A percentile compares a stretch with the other conserved stretches of the same genome.
Evolutionary conservation across 1,140 invertebrate genomes (phyloP).

Genomic region (Metopolophium dirhodum): DNA sequence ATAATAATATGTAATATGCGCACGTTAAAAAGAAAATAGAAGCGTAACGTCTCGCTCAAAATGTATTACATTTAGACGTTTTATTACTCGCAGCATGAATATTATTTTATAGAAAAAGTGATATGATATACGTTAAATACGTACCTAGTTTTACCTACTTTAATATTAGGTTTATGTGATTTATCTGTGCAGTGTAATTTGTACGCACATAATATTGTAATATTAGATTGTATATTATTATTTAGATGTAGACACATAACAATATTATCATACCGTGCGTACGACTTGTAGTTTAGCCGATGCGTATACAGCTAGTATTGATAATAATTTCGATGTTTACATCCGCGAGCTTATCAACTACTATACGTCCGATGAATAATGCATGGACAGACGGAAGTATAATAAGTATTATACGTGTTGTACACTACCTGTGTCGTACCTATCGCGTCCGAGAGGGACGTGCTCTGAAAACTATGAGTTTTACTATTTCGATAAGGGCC

Average conservation of each 20-base stretch:
- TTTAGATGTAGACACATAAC: background rate
- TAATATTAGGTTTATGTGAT: background rate
- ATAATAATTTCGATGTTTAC: conserved; percentile 42
- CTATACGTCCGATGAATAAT: conserved; percentile 39
- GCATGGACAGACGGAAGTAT: conserved; percentile 37
- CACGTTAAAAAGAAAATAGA: background rate
- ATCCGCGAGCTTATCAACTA: conserved; percentile 32
- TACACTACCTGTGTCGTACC: background rate
- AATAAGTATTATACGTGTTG: conserved; percentile 23
- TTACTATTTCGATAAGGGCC: background rate
- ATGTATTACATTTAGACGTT: background rate
- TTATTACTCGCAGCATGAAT: background rate
- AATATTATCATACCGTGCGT: background rate
- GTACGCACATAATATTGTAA: background rate
- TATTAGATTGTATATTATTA: background rate
- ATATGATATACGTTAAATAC: background rate
- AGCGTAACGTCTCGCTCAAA: background rate
- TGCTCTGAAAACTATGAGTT: conserved; percentile 33
- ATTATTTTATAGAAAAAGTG: background rate
- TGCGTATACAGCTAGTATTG: background rate
- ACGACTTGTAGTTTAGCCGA: background rate
- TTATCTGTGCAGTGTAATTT: background rate
- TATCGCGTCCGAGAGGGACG: background rate
- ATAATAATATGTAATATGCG: background rate
- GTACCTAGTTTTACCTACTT: background rate